These are phyloP conservation scores for Pygocentrus nattereri DNA, from an alignment of 2,797 vertebrate genomes.

Conservation along the genomic window DNA sequence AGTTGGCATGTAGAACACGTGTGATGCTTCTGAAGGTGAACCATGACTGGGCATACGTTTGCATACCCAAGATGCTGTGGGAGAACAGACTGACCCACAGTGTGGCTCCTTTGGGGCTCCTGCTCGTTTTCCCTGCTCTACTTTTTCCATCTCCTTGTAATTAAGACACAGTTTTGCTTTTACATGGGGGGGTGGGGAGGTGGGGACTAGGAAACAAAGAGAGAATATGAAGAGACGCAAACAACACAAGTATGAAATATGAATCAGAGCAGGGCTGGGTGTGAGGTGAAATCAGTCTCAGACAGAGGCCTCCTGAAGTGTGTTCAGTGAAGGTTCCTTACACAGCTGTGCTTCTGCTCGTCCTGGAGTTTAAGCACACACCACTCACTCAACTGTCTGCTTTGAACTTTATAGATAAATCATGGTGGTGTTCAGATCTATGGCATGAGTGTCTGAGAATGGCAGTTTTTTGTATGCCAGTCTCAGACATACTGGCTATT, in stretches of 20 bases:
- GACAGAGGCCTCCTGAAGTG: conserved; percentile 7
- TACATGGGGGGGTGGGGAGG: conserved; percentile 14
- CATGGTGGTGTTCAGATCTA: not conserved
- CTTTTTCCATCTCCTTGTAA: conserved; percentile 27
- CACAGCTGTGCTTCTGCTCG: conserved; percentile 11
- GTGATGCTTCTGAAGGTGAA: conserved; percentile 55
- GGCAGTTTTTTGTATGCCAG: not conserved
- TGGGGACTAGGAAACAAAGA: not conserved
- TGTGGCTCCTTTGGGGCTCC: conserved; percentile 20
- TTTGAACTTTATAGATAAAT: not conserved
- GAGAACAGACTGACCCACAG: conserved; percentile 29
- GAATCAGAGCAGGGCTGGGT: conserved; percentile 22
- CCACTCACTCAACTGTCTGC: not conserved
- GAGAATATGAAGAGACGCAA: conserved; percentile 19
- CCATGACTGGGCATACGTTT: conserved; percentile 58
- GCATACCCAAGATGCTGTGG: conserved; percentile 46
- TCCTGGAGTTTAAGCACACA: conserved; percentile 8
- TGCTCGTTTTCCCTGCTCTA: conserved; percentile 14
- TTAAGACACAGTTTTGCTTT: conserved; percentile 5
- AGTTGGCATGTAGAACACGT: conserved; percentile 49
- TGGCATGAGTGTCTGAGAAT: not conserved
- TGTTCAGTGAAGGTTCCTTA: conserved; percentile 18
- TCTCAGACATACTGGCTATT: not conserved
- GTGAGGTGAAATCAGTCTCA: conserved; percentile 14
- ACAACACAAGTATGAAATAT: conserved; percentile 41